Conservation (phyloP, 2,113 vertebrate species). For the Ahaetulla prasina region DNA sequence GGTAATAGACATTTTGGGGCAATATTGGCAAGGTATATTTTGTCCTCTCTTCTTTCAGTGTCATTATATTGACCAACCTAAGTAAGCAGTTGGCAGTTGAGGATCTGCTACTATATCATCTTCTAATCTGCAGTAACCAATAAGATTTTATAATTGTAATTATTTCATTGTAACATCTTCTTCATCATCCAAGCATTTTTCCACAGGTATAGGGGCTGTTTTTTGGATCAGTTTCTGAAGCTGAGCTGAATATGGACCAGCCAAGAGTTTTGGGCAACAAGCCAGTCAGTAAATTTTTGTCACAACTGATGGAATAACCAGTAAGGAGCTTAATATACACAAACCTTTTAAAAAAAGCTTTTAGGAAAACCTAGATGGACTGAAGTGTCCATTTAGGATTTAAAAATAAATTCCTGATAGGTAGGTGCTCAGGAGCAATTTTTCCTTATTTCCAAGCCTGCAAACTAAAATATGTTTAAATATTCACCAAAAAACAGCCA, state of each 20-base stretch:
- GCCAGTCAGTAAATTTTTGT: background rate
- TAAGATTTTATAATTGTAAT: background rate
- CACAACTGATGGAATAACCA: background rate
- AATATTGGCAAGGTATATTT: background rate
- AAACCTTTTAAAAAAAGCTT: background rate
- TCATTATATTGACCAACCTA: background rate
- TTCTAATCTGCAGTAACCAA: background rate
- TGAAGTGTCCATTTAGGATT: background rate
- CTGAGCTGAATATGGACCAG: background rate
- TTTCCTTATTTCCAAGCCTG: background rate
- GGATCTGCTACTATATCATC: background rate
- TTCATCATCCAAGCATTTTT: background rate
- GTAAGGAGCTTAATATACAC: background rate
- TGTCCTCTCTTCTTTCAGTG: background rate
- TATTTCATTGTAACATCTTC: background rate
- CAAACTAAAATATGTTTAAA: background rate
- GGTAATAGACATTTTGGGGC: background rate
- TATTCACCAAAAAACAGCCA: background rate
- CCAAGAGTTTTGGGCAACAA: background rate
- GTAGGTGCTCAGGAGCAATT: background rate
- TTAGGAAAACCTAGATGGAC: background rate
- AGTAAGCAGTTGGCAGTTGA: background rate
- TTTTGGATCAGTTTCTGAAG: background rate
- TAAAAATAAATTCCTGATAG: background rate
- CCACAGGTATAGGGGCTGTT: background rate